Evolutionary conservation across 2,113 vertebrate species (phyloP).

Genomic region (Tragelaphus strepsiceros): DNA sequence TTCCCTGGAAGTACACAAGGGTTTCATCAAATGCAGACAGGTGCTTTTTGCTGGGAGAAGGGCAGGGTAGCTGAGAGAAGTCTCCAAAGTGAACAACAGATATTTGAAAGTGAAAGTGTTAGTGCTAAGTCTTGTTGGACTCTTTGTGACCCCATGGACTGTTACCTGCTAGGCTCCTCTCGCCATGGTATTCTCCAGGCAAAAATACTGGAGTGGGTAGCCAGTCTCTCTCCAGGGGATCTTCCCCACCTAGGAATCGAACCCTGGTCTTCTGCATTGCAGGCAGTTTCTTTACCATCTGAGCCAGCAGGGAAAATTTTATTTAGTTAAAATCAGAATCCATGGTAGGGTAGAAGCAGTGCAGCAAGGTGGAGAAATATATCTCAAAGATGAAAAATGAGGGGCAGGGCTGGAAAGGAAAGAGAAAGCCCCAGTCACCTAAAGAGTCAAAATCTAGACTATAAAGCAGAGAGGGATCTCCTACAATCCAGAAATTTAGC

Average conservation of each 20-base stretch:
- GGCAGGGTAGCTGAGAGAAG: background rate
- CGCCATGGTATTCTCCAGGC: background rate
- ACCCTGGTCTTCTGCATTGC: background rate
- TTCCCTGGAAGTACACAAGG: background rate
- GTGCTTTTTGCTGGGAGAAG: background rate
- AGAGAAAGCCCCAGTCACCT: background rate
- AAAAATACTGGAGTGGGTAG: background rate
- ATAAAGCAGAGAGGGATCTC: background rate
- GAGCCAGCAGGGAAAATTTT: background rate
- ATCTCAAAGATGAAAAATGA: background rate
- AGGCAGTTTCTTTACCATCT: background rate
- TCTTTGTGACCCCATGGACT: background rate
- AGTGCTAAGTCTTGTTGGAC: background rate
- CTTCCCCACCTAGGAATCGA: background rate
- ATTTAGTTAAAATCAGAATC: background rate
- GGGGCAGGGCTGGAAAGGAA: background rate
- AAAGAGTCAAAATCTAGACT: background rate
- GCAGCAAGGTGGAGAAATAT: background rate
- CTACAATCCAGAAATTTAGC: background rate
- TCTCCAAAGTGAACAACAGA: background rate
- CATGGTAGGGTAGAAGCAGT: background rate
- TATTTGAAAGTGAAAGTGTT: background rate
- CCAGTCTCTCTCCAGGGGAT: background rate
- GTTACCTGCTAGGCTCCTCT: background rate
- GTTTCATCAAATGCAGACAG: background rate